Evolutionary conservation across 1,140 invertebrate genomes (phyloP).

Genomic region (Latrodectus geometricus): DNA sequence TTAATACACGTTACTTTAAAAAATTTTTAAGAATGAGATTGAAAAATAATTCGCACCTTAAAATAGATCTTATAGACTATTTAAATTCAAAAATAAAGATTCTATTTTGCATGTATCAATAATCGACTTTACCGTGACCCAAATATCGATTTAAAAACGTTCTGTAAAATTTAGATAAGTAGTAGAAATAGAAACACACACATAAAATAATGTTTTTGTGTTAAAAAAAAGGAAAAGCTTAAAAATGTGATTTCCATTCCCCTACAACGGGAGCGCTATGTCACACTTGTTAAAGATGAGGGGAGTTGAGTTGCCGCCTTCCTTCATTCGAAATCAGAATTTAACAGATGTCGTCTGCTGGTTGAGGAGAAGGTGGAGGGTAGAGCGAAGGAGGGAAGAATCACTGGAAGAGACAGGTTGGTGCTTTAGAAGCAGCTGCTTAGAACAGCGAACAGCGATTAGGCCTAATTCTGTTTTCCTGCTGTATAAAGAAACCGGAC

Average conservation of each 20-base stretch:
- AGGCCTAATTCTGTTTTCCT: slow-evolving; percentile 51
- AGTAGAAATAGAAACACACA: slow-evolving; percentile 8
- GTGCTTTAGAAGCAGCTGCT: slow-evolving; percentile 38
- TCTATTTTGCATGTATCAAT: slow-evolving; percentile 39
- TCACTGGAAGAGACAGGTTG: slow-evolving; percentile 39
- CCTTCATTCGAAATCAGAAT: slow-evolving; percentile 57
- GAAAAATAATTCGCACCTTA: no score
- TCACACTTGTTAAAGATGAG: slow-evolving; percentile 60
- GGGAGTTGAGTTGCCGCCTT: slow-evolving; percentile 56
- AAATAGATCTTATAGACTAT: neutral
- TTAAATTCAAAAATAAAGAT: neutral
- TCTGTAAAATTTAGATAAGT: neutral
- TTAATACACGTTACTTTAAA: no score
- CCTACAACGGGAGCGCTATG: neutral
- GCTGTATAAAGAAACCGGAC: slow-evolving; percentile 62
- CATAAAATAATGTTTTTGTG: neutral
- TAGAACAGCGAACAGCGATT: slow-evolving; percentile 49
- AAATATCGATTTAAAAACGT: slow-evolving; percentile 49
- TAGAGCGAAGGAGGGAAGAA: neutral
- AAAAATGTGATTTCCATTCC: slow-evolving; percentile 41
- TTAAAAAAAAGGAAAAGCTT: neutral
- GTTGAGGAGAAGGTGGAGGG: slow-evolving; percentile 6
- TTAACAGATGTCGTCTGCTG: slow-evolving; percentile 59
- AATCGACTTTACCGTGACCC: slow-evolving; percentile 28
- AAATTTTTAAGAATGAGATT: no score